Evolutionary conservation across 2,888 invertebrate species (phyloP), one percentile per base, ranked within the genome.

Genomic region (Steinernema hermaphroditum): DNA sequence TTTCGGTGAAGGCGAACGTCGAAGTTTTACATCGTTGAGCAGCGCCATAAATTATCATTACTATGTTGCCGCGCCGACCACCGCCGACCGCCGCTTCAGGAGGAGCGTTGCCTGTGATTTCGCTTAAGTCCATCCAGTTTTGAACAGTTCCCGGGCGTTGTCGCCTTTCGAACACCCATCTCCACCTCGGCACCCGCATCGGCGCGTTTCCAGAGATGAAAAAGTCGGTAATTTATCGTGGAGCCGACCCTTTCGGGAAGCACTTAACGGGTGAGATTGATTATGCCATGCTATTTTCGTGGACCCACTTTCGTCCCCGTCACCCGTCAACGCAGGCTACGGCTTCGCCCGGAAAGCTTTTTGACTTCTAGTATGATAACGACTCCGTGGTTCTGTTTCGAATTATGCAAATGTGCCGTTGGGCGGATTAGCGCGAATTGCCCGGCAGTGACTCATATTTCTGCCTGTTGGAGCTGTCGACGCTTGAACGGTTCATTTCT

Each of bases 231-330:
- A 62, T 62, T 62, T 62, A 62, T 62, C 62, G 32, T 29, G 62
- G 37, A 12, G 12, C 62, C 29, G 32, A 62, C 32, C 62, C 62
- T 62, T 62, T 62, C 62, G 62, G 62, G 62, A 62, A 62, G 32
- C 62, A 62, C 62, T 62, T 62, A 62, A 62, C 62, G 62, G 62
- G 32, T 62, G 32, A 62, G 62, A 62, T 62, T 62, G 62, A 62
- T 62, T 62, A 16, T 29, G 62, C 62, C 62, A 29, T 16, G 62
- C 62, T 62, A 62, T 62, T 62, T 62, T 62, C n/a, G 62, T 62
- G 62, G 32, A 32, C 16, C 62, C 62, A 34, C 62, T 32, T 62
- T 62, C 29, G 29, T 32, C 37, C n/a, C 32, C 19, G 32, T 62
- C 50, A 50, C 19, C 24, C 50, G 22, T 50, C 50, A 37, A 12